These are phyloP conservation scores for Xestia sexstrigata DNA, from an alignment of 2,888 invertebrate species.

Conservation along the genomic window DNA sequence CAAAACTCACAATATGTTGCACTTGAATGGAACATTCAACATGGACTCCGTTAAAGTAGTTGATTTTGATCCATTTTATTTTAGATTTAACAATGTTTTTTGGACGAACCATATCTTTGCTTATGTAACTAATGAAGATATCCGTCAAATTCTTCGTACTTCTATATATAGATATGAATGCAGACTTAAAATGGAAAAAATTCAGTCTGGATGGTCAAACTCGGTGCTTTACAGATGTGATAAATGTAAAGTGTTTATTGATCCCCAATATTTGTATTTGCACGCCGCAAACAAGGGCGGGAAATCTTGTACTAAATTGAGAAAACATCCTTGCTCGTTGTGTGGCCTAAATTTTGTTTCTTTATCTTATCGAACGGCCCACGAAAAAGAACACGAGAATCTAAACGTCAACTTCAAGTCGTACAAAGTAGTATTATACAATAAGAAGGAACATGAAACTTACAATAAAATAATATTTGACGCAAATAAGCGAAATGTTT, in stretches of 20 bases:
- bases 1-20: slow-evolving; percentile 68
- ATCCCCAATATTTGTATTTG: slow-evolving; percentile 70
- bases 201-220: slow-evolving; percentile 74
- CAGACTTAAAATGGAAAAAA: slow-evolving; percentile 78
- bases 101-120: slow-evolving; percentile 81
- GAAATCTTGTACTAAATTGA: slow-evolving; percentile 66
- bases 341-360: slow-evolving; percentile 78
- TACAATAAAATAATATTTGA: slow-evolving; percentile 70
- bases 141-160: slow-evolving; percentile 69
- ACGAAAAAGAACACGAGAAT: slow-evolving; percentile 75
- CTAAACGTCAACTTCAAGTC: slow-evolving; percentile 67
- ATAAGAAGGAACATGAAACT: slow-evolving; percentile 72
- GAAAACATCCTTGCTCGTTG: slow-evolving; percentile 73
- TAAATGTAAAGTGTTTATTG: slow-evolving; percentile 76
- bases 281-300: slow-evolving; percentile 69
- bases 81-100: slow-evolving; percentile 72
- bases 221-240: slow-evolving; percentile 79
- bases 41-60: slow-evolving; percentile 62
- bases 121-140: slow-evolving; percentile 65
- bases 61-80: slow-evolving; percentile 78
- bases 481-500: slow-evolving; percentile 68
- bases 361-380: slow-evolving; percentile 66
- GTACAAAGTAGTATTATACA: slow-evolving; percentile 78
- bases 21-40: slow-evolving; percentile 56
- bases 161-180: slow-evolving; percentile 81